Percentiles rank a stretch among this genome's conserved stretches.
Evolutionary conservation across 1,140 invertebrate species (phyloP).

Genomic region (Tetragnatha versicolor): DNA sequence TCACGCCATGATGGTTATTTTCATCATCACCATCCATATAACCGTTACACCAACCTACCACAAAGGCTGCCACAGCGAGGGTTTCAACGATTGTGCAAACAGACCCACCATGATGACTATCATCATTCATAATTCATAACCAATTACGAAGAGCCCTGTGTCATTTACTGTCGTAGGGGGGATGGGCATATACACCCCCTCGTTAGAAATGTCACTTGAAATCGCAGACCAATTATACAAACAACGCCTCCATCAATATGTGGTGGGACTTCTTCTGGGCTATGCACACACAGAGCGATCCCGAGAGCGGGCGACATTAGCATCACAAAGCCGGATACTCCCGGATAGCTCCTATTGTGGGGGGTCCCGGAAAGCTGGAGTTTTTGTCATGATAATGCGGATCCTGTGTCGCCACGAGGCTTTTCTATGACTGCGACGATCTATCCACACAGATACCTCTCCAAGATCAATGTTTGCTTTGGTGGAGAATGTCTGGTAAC

Average conservation of each 20-base stretch:
- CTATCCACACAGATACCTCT: conserved; percentile 18
- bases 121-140: conserved; percentile 54
- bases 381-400: conserved; percentile 54
- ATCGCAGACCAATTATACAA: conserved; percentile 53
- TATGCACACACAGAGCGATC: conserved; percentile 17
- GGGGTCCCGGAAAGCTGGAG: conserved; percentile 11
- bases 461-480: conserved; percentile 55
- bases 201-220: conserved; percentile 28
- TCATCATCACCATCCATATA: too few relatives aligned
- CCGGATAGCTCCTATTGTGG: conserved; percentile 25
- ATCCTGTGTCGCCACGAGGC: conserved; percentile 17
- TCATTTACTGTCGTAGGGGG: conserved; percentile 45
- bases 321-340: conserved; percentile 44
- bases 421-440: conserved; percentile 32
- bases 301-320: conserved; percentile 7
- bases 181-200: neutral
- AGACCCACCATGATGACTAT: conserved; percentile 18
- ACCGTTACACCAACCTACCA: too few relatives aligned
- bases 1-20: too few relatives aligned
- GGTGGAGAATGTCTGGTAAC: conserved; percentile 40
- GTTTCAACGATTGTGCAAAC: too few relatives aligned
- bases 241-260: conserved; percentile 15
- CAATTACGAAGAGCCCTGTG: conserved; percentile 35
- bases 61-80: too few relatives aligned
- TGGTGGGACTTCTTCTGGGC: conserved; percentile 37